A percentile compares a stretch with the other conserved stretches of the same genome.
Conservation (phyloP, 2,888 invertebrate genomes). For the Sesia bembeciformis region DNA sequence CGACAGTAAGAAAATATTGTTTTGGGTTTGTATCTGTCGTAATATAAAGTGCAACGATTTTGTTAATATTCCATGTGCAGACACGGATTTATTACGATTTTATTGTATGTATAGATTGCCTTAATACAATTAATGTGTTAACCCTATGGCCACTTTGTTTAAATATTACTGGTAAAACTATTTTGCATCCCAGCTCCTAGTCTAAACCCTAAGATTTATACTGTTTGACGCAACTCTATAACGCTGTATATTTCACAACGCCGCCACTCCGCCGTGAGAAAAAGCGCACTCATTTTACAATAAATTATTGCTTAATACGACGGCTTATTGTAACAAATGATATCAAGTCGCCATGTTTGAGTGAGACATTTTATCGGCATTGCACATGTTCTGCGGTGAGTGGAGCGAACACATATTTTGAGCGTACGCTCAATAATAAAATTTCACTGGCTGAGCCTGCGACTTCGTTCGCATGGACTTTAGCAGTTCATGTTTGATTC, state of each 20-base stretch:
- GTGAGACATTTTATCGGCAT: neutral
- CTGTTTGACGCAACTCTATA: conserved; percentile 18
- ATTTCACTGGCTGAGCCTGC: neutral
- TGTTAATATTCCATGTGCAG: no score
- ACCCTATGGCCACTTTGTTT: no score
- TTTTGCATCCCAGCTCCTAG: conserved; percentile 1
- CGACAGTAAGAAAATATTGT: no score
- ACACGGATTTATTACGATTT: no score
- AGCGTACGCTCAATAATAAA: neutral
- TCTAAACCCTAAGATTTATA: conserved; percentile 14
- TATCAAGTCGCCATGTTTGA: neutral
- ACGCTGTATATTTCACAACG: conserved; percentile 19
- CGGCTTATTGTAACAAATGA: conserved; percentile 8
- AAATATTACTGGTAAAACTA: no score
- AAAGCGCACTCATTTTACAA: conserved; percentile 18
- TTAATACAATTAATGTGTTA: no score
- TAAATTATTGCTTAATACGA: conserved; percentile 21
- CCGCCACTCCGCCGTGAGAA: conserved; percentile 14
- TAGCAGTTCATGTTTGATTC: neutral
- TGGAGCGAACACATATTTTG: neutral
- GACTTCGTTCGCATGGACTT: neutral
- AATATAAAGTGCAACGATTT: no score
- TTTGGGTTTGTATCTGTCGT: no score
- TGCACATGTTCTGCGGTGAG: neutral
- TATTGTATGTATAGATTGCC: no score